Percentiles rank a stretch among this genome's conserved stretches.
phyloP scores from a whole-genome alignment of 1,140 invertebrate genomes.

The Papilio polyxenes region DNA sequence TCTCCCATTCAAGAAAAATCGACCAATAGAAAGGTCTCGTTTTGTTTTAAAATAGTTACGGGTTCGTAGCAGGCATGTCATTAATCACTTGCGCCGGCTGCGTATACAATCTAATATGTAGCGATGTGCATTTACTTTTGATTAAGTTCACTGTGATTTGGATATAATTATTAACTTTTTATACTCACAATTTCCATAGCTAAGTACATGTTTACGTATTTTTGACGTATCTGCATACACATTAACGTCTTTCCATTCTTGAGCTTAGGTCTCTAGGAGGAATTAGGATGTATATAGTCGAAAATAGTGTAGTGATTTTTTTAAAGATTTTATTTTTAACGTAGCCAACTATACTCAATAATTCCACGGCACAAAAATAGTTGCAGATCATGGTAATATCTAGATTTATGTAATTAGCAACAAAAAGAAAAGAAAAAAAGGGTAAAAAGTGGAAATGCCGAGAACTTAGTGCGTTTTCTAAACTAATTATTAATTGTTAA shows the following conservation, averaged over 20 bases:
- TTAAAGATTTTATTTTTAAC: too few species aligned
- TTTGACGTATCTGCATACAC: too few species aligned
- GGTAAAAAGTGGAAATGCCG: background rate
- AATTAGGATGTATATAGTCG: background rate
- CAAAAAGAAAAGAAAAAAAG: background rate
- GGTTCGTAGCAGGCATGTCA: conserved; percentile 62
- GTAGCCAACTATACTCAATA: too few species aligned
- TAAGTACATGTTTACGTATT: background rate
- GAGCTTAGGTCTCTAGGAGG: too few species aligned
- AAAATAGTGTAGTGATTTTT: too few species aligned
- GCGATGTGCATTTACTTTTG: conserved; percentile 37
- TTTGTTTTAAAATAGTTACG: conserved; percentile 70
- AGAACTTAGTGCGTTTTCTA: background rate
- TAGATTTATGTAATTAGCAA: background rate
- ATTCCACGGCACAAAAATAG: background rate
- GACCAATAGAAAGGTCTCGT: conserved; percentile 64
- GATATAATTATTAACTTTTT: background rate
- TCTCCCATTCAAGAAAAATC: conserved; percentile 67
- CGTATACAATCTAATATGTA: conserved; percentile 56
- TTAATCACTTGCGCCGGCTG: conserved; percentile 66
- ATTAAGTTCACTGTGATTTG: background rate
- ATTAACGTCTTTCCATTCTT: background rate
- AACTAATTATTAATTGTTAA: background rate
- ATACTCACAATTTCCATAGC: background rate
- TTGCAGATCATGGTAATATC: background rate